Evolutionary conservation across 2,797 vertebrate genomes (phyloP).

Genomic region (Microctenopoma stevenorrisi): DNA sequence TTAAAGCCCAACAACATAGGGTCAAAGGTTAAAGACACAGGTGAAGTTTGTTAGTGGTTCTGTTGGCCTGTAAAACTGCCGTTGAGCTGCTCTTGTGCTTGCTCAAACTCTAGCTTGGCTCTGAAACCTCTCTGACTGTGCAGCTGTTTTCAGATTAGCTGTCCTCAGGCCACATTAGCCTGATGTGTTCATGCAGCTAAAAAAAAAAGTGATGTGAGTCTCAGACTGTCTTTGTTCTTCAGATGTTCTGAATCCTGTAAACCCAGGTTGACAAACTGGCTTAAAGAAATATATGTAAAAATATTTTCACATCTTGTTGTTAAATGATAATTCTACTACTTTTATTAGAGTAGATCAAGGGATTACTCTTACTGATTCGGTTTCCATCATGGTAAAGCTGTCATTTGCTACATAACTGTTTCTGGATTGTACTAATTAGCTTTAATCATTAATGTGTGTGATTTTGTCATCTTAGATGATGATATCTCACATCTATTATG

Average conservation of each 20-base stretch:
- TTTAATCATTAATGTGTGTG: not conserved
- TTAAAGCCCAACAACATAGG: constrained; percentile 10
- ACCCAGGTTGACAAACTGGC: no score
- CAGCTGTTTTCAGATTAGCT: constrained; percentile 52
- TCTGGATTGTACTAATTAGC: not conserved
- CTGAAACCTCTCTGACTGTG: constrained; percentile 10
- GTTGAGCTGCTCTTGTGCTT: constrained; percentile 17
- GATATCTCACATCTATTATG: no score
- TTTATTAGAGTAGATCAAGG: no score
- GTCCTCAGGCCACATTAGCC: constrained; percentile 14
- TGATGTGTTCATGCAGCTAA: constrained; percentile 10
- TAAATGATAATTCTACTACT: no score
- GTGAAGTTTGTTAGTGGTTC: constrained; percentile 15
- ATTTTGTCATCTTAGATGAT: no score
- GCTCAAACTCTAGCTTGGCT: constrained; percentile 21
- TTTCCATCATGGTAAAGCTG: not conserved
- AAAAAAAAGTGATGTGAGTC: constrained; percentile 16
- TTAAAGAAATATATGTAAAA: no score
- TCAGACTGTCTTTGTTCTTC: not conserved
- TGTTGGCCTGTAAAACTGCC: constrained; percentile 20
- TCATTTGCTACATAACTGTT: not conserved
- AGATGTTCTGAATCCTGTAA: not conserved
- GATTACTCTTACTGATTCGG: not conserved
- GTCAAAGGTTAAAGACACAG: not conserved
- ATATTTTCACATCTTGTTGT: no score